Evolutionary conservation across 2,113 vertebrate species (phyloP), one percentile per base, ranked within the genome.

Genomic region (Climacteris rufus): DNA sequence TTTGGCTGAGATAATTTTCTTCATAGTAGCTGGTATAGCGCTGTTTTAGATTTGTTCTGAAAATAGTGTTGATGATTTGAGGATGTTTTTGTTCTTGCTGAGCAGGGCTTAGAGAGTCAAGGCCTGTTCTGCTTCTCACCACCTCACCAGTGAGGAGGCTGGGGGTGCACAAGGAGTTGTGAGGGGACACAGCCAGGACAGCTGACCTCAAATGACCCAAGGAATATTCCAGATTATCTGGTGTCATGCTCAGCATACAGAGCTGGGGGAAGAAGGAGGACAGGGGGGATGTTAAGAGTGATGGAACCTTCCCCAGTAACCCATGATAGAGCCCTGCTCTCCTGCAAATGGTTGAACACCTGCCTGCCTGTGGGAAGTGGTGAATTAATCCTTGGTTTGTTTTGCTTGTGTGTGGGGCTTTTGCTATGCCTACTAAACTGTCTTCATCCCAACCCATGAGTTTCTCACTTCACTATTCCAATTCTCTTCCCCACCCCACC

Each of bases 191-290:
- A 75, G 61, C 13, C 2, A 77, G 25, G 8, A 69, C 10, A 78
- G 33, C 47, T 53, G 47, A 35, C 2, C 24, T 39, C 14, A 27
- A 7, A 5, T 4, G 6, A 81, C 7, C 7, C 44, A 33, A 59
- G 27, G 37, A 15, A 68, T 31, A 53, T 40, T 16, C 53, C 53
- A 53, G 28, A 52, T 39, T 17, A 22, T 8, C 15, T 25, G 53
- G n/a, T 12, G 39, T 68, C 2, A 0, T 35, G n/a, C 14, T 47
- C 24, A 53, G 31, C 24, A 27, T 22, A 12, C 0, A 53, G 25
- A 75, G n/a, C 11, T 45, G 37, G 16, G 9, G 39, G 56, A 31
- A 47, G 44, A 60, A 68, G n/a, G 45, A 68, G 45, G 28, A 47
- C 45, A 69, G 24, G 5, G 6, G 13, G 6, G 4, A 53, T 13